These are phyloP conservation scores for Odocoileus hemionus DNA, from an alignment of 2,113 vertebrate species.

Conservation along the genomic window DNA sequence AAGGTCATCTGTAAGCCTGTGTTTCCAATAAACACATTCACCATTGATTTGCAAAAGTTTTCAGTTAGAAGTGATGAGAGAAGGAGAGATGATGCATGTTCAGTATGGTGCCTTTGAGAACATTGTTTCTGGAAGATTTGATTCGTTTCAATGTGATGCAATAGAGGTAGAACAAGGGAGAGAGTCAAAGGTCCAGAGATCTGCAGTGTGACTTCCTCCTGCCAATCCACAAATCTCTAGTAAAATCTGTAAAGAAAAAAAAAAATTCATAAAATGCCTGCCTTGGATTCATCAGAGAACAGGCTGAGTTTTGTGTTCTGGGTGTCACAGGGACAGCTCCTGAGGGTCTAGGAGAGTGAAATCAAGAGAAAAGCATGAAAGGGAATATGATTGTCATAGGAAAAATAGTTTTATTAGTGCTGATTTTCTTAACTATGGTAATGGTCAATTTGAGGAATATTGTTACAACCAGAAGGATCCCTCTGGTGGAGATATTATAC, in stretches of 20 bases:
- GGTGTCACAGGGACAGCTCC: background rate
- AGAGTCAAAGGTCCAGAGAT: background rate
- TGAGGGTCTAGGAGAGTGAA: background rate
- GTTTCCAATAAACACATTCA: background rate
- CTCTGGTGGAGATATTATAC: constrained; percentile 2
- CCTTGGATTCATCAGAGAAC: background rate
- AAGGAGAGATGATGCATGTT: background rate
- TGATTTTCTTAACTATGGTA: background rate
- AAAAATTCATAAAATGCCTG: background rate
- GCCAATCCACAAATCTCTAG: background rate
- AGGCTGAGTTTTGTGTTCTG: background rate
- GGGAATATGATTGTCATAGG: background rate
- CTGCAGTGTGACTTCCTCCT: background rate
- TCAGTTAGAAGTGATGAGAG: background rate
- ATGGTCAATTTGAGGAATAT: constrained; percentile 7
- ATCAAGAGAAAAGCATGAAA: background rate
- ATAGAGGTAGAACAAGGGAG: background rate
- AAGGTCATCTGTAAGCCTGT: background rate
- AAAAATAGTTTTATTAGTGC: background rate
- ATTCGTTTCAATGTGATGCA: background rate
- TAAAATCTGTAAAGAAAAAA: background rate
- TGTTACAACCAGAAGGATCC: background rate
- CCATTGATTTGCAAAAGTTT: background rate
- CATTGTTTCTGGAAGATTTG: background rate
- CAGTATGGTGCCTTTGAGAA: background rate